Evolutionary conservation across 2,797 vertebrate genomes (phyloP), one percentile per base, ranked within the genome.

Genomic region (Mergus octosetaceus): DNA sequence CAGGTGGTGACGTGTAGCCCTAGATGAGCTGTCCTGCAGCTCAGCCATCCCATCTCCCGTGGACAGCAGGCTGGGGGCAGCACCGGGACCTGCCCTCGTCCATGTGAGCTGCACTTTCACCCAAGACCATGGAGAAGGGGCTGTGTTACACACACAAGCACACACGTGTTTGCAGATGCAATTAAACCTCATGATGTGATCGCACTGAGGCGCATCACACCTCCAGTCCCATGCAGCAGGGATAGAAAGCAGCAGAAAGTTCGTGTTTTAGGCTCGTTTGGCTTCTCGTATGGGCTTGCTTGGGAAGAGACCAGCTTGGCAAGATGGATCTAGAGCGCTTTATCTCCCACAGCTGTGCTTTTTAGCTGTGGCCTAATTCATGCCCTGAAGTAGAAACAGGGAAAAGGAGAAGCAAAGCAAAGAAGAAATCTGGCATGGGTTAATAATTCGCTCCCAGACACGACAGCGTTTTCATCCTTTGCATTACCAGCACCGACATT

Each of bases 91-190:
- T 7, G 49, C 32, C 36, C 76, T 51, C 16, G 11, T 17, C 1
- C 3, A 13, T 1, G 8, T 30, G 21, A 20, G 58, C 41, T 79
- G 36, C 39, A 2, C 28, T 9, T 2, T 2, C 0, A 47, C 43
- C 0, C 1, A 47, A 49, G 30, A 51, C 32, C 36, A 28, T 0
- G 0, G 38, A 36, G 65, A 45, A 43, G 25, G 28, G 61, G 27
- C 25, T 22, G 58, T 0, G 2, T 17, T 13, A 32, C 16, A 2
- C 25, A 0, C 3, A 16, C 13, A 10, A 53, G 56, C 13, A 15
- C 45, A 17, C 2, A 24, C 2, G 32, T 10, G 2, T 13, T 57
- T 7, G 6, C 2, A 1, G 0, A 1, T 0, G 34, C 3, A 16
- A 75, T 39, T 28, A 36, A 69, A 36, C 25, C 83, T 43, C 30